phyloP scores from a whole-genome alignment of 2,797 vertebrate species.

The Paguma larvata region DNA sequence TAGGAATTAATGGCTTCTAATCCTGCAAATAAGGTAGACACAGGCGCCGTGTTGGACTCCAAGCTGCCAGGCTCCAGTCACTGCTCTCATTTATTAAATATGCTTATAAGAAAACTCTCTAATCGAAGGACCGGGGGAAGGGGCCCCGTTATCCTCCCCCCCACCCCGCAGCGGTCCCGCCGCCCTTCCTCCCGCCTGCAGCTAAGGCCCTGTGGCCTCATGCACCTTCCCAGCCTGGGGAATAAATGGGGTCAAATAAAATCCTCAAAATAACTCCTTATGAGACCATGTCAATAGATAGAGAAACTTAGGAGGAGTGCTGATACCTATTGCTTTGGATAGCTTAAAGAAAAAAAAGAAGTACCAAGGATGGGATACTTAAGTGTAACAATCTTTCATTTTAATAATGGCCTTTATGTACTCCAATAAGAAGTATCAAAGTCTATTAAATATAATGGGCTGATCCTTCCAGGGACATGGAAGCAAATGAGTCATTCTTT shows the following conservation, averaged over 20 bases:
- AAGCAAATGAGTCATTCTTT: not conserved
- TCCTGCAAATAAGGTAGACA: constrained; percentile 86
- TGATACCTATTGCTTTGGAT: not conserved
- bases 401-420: constrained; percentile 64
- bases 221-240: constrained; percentile 47
- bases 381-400: constrained; percentile 64
- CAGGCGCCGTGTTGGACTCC: constrained; percentile 71
- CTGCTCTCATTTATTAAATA: constrained; percentile 85
- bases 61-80: constrained; percentile 70
- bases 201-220: constrained; percentile 69
- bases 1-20: constrained; percentile 86
- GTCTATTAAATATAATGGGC: constrained; percentile 59
- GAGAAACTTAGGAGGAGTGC: not conserved
- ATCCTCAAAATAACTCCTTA: not conserved
- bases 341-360: not conserved
- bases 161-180: accelerated
- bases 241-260: not conserved
- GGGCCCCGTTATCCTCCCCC: not conserved
- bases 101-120: constrained; percentile 74
- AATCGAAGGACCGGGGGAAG: constrained; percentile 67
- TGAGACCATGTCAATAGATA: not conserved
- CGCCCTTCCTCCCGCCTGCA: constrained; percentile 27
- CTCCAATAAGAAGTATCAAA: constrained; percentile 20
- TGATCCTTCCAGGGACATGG: constrained; percentile 35
- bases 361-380: not conserved